Base-by-base conservation (phyloP, 2,113 vertebrate species). In the Pelvicachromis taeniatus region DNA sequence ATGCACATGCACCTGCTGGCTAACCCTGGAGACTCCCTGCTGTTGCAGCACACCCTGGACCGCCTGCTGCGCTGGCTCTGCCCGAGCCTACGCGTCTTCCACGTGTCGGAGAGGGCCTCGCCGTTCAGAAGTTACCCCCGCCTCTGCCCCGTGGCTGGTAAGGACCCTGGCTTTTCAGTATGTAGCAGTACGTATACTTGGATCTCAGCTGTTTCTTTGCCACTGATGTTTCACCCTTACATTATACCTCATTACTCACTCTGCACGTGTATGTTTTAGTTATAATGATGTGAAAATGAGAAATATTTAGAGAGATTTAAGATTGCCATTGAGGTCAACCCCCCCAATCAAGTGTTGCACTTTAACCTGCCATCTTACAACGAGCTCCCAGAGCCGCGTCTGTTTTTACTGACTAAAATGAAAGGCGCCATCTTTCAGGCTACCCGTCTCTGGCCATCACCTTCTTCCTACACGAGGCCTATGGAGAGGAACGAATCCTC, bases 371-470 rank as follows among this genome's bases (percentile, higher is more conserved):
- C 33, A 29, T 85, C 9, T 31, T 68, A 81, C 48, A 9, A 23
- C 2, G 2, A 80, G 14, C 14, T 77, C 17, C 53, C 53, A 79
- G 48, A 82, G 17, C 7, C 45, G 7, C 65, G 77, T 87, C 23
- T 86, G 55, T 31, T 85, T 84, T 78, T 21, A 35, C 54, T 63
- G 40, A 53, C 19, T 77, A 77, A 70, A 65, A 65, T 65, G 23
- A 14, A 65, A 65, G 7, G 26, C 65, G 61, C 86, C 68, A 54
- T 33, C 21, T 88, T 83, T 55, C 82, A 95, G 88, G 95, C 42
- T 97, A 97, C 89, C 98, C 98, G 0, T 97, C 97, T n/a, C 88
- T 97, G 55, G 97, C 98, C 3, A 94, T 99, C 83, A 95, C 97
- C 45, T 96, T 99, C 68, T 99, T 99, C 78, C 95, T 99, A 33